These are phyloP conservation scores for Chrysolina americana DNA, from an alignment of 2,888 invertebrate species.

Conservation along the genomic window DNA sequence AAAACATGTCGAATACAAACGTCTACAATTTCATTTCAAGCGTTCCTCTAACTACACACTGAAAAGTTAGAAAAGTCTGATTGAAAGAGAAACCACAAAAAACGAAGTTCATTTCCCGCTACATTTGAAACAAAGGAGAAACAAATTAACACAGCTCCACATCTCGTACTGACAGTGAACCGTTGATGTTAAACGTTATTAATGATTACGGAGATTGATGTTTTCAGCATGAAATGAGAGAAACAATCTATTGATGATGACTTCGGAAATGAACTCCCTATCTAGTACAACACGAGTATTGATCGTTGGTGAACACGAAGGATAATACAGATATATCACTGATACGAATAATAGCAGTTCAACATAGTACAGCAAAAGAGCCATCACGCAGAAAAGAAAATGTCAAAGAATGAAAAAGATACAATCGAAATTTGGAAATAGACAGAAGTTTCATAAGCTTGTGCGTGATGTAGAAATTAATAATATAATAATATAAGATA, in stretches of 20 bases:
- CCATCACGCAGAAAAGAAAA: no score
- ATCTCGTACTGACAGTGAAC: slow-evolving; percentile 5
- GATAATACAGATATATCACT: neutral
- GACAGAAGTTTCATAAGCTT: no score
- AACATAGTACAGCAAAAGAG: no score
- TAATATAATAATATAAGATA: no score
- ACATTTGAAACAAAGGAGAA: slow-evolving; percentile 12
- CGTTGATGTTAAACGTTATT: slow-evolving; percentile 41
- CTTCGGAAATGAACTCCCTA: slow-evolving; percentile 31
- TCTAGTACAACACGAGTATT: slow-evolving; percentile 32
- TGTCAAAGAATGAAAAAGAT: no score
- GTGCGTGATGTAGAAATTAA: no score
- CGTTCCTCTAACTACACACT: neutral
- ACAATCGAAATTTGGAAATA: no score
- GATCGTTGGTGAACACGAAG: neutral
- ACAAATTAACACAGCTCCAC: slow-evolving; percentile 12
- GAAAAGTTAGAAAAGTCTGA: neutral
- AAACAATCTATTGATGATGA: slow-evolving; percentile 38
- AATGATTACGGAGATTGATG: slow-evolving; percentile 46
- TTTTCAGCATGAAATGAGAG: slow-evolving; percentile 38
- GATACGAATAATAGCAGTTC: neutral
- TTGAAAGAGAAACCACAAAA: neutral
- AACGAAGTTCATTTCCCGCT: slow-evolving; percentile 7
- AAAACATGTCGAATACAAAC: no score
- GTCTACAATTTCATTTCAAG: no score